phyloP scores from a whole-genome alignment of 37 sponge, comb jelly and placozoan species.

The Spongilla lacustris region DNA sequence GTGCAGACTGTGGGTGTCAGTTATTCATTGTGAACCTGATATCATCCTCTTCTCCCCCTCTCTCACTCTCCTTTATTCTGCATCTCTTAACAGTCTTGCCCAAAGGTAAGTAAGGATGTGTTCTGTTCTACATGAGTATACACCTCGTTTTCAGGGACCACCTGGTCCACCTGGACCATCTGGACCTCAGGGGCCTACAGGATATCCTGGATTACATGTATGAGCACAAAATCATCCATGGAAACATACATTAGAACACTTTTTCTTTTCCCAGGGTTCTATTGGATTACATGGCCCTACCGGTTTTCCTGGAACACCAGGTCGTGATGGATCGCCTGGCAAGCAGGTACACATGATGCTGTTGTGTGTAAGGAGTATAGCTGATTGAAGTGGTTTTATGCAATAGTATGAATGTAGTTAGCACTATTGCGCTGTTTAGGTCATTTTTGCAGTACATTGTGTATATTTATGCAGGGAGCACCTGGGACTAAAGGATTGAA shows the following conservation, averaged over 20 bases:
- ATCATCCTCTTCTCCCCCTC: too few species aligned
- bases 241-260: background rate
- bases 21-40: background rate
- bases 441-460: background rate
- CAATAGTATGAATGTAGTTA: too few species aligned
- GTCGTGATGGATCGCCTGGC: background rate
- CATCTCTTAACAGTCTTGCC: background rate
- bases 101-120: background rate
- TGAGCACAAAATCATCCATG: background rate
- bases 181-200: background rate
- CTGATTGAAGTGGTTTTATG: too few species aligned
- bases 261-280: background rate
- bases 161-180: background rate
- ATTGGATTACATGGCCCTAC: background rate
- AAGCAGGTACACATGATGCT: background rate
- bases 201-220: background rate
- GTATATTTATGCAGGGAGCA: background rate
- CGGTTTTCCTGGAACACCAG: conserved; percentile 8
- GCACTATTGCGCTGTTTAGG: too few species aligned
- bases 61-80: background rate
- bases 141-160: background rate
- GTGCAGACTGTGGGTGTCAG: background rate
- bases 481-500: background rate
- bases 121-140: background rate
- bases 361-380: background rate